Base-by-base conservation (phyloP, 2,888 invertebrate genomes). In the Pristionchus japonicus region DNA sequence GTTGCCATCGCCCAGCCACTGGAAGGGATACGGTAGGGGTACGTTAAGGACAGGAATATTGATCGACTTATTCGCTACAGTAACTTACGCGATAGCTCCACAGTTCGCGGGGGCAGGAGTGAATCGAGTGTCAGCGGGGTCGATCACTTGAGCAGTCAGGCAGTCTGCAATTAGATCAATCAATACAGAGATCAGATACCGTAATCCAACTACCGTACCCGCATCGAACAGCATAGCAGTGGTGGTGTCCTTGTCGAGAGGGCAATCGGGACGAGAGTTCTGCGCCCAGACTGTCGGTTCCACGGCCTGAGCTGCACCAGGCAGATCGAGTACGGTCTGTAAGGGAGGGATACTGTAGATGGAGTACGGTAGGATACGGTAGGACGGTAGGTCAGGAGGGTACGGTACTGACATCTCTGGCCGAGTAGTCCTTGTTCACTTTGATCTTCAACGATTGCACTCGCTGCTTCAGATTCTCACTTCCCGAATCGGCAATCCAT, bases 1-100 rank as follows among this genome's bases (percentile, higher is more conserved):
- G 77, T 77, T 27, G 77, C 77, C 77, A 77, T 47, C n/a, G 77
- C 77, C 77, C 77, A 77, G 20, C 77, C 77, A 77, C 77, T 77
- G 77, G 34, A 74, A 40, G 43, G 2, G 37, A 23, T 70, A 37
- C 40, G 70, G 37, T 70, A 70, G 64, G 34, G 7, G 20, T 67
- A 34, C 64, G 64, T 31, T 64, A 61, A n/a, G n/a, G n/a, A n/a
- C n/a, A n/a, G n/a, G n/a, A n/a, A n/a, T n/a, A n/a, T n/a, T n/a
- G n/a, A n/a, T n/a, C n/a, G n/a, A n/a, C n/a, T n/a, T n/a, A 61
- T n/a, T 9, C 20, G 61, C 11, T 61, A 67, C 31, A 6, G 31
- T 34, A 67, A 43, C 77, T 77, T 40, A 77, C 77, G 77, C 77
- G 23, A 77, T 77, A 40, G 77, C 77, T 77, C 77, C 77, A n/a